Percentiles rank a stretch among this genome's conserved stretches.
Conservation (phyloP, 2,797 vertebrate genomes). For the Chromis chromis region DNA sequence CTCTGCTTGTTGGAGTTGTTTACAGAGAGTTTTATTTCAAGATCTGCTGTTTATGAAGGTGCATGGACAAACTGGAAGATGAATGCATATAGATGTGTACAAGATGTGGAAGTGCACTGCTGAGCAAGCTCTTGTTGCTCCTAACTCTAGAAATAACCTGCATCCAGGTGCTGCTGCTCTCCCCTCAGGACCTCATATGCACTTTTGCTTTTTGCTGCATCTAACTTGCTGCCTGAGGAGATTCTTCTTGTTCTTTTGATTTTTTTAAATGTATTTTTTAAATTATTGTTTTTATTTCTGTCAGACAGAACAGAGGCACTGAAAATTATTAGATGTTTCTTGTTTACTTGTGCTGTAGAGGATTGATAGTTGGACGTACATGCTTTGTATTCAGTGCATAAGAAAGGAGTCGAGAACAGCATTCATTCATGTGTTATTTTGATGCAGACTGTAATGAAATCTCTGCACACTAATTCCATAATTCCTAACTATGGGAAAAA, state of each 20-base stretch:
- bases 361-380: background rate
- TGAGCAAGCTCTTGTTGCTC: conserved; percentile 9
- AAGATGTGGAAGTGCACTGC: conserved; percentile 23
- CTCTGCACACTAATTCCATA: background rate
- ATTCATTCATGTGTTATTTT: background rate
- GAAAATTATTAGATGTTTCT: background rate
- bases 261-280: background rate
- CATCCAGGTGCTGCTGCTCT: conserved; percentile 48
- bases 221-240: conserved; percentile 37
- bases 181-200: background rate
- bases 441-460: background rate
- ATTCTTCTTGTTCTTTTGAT: background rate
- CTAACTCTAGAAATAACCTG: conserved; percentile 18
- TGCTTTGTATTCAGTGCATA: background rate
- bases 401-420: background rate
- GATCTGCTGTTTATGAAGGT: conserved; percentile 9
- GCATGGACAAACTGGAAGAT: conserved; percentile 56
- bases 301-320: background rate
- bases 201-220: conserved; percentile 41
- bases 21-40: conserved; percentile 18
- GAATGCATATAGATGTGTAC: background rate
- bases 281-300: background rate
- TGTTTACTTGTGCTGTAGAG: background rate
- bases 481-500: too few species aligned
- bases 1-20: conserved; percentile 19